phyloP scores from a whole-genome alignment of 1,140 invertebrate genomes.

The Bathynomus jamesi region DNA sequence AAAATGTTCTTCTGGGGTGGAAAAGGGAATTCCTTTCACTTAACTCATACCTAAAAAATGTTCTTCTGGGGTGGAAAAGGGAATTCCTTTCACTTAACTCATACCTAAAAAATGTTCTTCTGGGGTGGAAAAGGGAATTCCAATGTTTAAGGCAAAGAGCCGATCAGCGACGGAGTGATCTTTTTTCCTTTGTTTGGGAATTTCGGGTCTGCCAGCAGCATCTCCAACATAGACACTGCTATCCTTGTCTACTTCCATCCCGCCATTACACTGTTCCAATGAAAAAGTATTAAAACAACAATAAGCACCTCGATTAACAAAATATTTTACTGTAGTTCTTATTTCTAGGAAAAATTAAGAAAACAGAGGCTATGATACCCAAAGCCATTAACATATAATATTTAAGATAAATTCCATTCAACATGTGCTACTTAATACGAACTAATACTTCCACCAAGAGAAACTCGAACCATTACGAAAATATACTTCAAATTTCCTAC shows the following conservation, averaged over 20 bases:
- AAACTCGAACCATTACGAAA: too few relatives aligned
- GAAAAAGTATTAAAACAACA: not conserved
- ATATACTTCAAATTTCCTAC: too few relatives aligned
- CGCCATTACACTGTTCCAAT: slow-evolving; percentile 60
- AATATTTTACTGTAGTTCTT: not conserved
- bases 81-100: not conserved
- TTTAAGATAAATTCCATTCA: too few relatives aligned
- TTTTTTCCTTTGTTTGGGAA: slow-evolving; percentile 62
- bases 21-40: too few relatives aligned
- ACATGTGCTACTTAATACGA: too few relatives aligned
- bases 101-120: slow-evolving; percentile 77
- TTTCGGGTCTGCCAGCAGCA: slow-evolving; percentile 67
- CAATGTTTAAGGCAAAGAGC: slow-evolving; percentile 81
- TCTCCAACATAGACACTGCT: slow-evolving; percentile 83
- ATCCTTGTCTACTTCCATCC: slow-evolving; percentile 55
- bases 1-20: too few relatives aligned
- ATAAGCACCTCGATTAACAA: too few relatives aligned
- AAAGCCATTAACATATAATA: too few relatives aligned
- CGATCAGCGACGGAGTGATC: slow-evolving; percentile 88
- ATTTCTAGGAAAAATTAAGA: slow-evolving; percentile 4
- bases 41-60: slow-evolving; percentile 66
- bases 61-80: slow-evolving; percentile 91
- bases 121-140: slow-evolving; percentile 78
- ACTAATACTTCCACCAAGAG: too few relatives aligned
- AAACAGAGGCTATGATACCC: too few relatives aligned